A percentile compares a stretch with the other conserved stretches of the same genome.
These are phyloP conservation scores for Sarcophaga bullata DNA, from an alignment of 1,140 invertebrate species.

Conservation along the genomic window DNA sequence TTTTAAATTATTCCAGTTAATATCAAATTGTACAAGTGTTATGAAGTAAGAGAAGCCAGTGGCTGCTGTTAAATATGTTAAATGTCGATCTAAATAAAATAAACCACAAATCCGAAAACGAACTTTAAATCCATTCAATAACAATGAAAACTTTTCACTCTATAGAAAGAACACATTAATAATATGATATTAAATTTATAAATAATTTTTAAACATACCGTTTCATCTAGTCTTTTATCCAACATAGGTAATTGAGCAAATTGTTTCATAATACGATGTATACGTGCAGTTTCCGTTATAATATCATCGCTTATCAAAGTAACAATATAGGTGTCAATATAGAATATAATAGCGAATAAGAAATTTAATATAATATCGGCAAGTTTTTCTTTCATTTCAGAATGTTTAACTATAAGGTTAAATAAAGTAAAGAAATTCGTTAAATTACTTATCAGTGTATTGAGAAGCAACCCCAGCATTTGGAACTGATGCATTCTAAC, in stretches of 20 bases:
- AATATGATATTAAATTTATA: neutral
- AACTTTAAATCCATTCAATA: constrained; percentile 47
- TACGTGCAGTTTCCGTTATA: constrained; percentile 47
- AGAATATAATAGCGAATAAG: constrained; percentile 54
- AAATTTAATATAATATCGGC: constrained; percentile 50
- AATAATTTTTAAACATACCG: constrained; percentile 46
- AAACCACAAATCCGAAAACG: constrained; percentile 53
- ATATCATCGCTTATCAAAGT: constrained; percentile 56
- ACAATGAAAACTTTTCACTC: constrained; percentile 56
- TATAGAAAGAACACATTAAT: constrained; percentile 35
- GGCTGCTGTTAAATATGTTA: constrained; percentile 55
- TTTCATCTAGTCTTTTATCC: constrained; percentile 47
- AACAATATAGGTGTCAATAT: constrained; percentile 59
- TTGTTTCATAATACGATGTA: constrained; percentile 48
- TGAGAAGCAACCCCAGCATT: constrained; percentile 55
- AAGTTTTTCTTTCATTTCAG: constrained; percentile 45
- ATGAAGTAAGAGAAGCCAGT: constrained; percentile 60
- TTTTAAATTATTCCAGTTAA: constrained; percentile 49
- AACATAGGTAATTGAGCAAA: constrained; percentile 47
- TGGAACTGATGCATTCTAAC: constrained; percentile 57
- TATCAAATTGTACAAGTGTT: constrained; percentile 60
- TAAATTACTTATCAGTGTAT: constrained; percentile 58
- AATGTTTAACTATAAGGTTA: constrained; percentile 54
- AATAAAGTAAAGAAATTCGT: constrained; percentile 59
- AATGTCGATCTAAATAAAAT: constrained; percentile 53